Base-by-base conservation (phyloP, 64 coral and sea anemone genomes). In the Orbicella faveolata region DNA sequence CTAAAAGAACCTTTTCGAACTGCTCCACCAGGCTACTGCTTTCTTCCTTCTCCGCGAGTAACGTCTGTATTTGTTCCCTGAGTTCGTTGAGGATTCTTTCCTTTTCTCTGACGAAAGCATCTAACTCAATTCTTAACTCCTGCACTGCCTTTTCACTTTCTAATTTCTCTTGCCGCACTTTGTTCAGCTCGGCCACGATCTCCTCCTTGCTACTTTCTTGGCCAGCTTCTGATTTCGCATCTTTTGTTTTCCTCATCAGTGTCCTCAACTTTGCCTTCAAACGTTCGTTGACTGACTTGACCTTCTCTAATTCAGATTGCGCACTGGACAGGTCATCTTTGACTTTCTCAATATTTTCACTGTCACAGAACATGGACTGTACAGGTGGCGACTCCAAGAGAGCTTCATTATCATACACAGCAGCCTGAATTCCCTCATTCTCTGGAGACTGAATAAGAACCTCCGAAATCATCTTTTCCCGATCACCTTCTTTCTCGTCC, bases 111-210 rank as follows among this genome's bases (percentile, higher is more conserved):
- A 91, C 92, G n/a, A 93, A 94, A 21, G 53, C 77, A 36, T 94
- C 77, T 84, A 97, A 87, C 67, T 97, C 92, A n/a, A 74, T 23
- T 53, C 92, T 93, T 83, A 97, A 66, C 35, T 94, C 92, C 34
- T 93, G 88, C 10, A 87, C 57, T 34, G 88, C 74, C 53, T 77
- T 77, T 91, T 97, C 94, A 63, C 80, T 76, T 26, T 93, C 80
- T 23, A 73, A 84, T 96, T 96, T 96, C n/a, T 93, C 91, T 81
- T 72, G 69, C 63, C 87, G 83, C 48, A 89, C 39, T 35, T 83
- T 90, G 63, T 90, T 69, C 0, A 88, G 78, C 75, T 96, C 94
- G 30, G 62, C 81, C 11, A 17, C n/a, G 44, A 96, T 59, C 16
- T 74, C 74, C 9, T 61, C 6, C 5, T 52, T 12, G 19, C 59